Evolutionary conservation across 2,797 vertebrate genomes (phyloP), one percentile per base, ranked within the genome.

Genomic region (Momotus momota): DNA sequence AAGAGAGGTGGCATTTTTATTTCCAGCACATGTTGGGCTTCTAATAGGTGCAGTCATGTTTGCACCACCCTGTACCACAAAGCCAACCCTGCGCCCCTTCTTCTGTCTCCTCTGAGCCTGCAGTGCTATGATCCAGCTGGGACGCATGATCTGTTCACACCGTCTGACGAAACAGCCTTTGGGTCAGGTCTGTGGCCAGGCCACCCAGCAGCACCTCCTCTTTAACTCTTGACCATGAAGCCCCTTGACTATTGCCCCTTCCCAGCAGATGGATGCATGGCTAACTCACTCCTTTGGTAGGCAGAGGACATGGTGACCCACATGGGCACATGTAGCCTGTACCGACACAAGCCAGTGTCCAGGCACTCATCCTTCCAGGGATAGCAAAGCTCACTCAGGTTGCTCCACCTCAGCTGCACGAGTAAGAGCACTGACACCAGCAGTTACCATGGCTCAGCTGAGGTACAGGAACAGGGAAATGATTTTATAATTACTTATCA

Each of bases 391-490:
- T 65, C 75, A 17, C 61, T 79, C 41, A 17, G 16, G 7, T 43
- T 12, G 40, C 62, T 95, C 62, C 54, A 69, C 14, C n/a, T 57
- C 1, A 0, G 61, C 90, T 80, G 51, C 67, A 85, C 0, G 1
- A 40, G 51, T 73, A 17, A 33, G 4, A 74, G 25, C 1, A 0
- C 41, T 81, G 81, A 20, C 46, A 79, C 3, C n/a, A 84, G 60
- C 60, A 73, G 54, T 40, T 72, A 84, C 27, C 54, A 51, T 0
- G 0, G 74, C 71, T 73, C 83, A 87, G 81, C 27, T 0, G 0
- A 75, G 27, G 58, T 71, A 81, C n/a, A 54, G 67, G 84, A 94
- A 79, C 27, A 92, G 60, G 78, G 51, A 96, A 94, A 95, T 80
- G 10, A 87, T 62, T 86, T 87, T 93, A 51, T 74, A 91, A 92